These are phyloP conservation scores for Dryobota labecula DNA, from an alignment of 2,888 invertebrate genomes.

Conservation along the genomic window DNA sequence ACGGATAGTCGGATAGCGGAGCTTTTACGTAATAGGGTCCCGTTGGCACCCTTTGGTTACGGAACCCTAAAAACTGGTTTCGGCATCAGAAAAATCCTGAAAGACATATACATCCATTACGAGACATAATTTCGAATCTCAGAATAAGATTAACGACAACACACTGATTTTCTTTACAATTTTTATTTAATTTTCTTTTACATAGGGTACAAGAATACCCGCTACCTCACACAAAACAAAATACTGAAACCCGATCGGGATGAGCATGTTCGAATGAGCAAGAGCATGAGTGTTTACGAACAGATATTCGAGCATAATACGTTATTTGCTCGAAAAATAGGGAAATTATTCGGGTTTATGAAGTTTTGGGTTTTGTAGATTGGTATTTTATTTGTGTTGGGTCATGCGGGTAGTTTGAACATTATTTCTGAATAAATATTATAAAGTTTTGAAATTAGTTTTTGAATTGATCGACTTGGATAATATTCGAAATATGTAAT, in stretches of 20 bases:
- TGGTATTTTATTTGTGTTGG: not conserved
- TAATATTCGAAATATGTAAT: too few relatives aligned
- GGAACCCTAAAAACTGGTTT: not conserved
- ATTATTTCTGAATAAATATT: not conserved
- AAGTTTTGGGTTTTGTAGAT: not conserved
- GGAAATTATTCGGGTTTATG: slow-evolving; percentile 4
- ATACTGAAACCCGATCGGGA: slow-evolving; percentile 27
- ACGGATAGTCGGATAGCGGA: not conserved
- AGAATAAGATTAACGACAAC: slow-evolving; percentile 35
- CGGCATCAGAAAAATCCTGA: not conserved
- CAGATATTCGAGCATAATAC: slow-evolving; percentile 26
- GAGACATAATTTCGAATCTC: slow-evolving; percentile 13
- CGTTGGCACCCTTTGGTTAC: not conserved
- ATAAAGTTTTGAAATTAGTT: too few relatives aligned
- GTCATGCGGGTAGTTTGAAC: not conserved
- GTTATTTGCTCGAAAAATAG: slow-evolving; percentile 28
- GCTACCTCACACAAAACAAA: slow-evolving; percentile 12
- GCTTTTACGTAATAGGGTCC: not conserved
- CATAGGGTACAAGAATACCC: not conserved
- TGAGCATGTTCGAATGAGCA: slow-evolving; percentile 28
- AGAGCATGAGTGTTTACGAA: slow-evolving; percentile 20
- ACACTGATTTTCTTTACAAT: slow-evolving; percentile 24
- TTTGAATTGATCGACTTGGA: not conserved
- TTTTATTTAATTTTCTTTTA: slow-evolving; percentile 46
- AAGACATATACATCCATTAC: slow-evolving; percentile 18